Conservation (phyloP, 1,140 invertebrate species). For the Samia ricini region DNA sequence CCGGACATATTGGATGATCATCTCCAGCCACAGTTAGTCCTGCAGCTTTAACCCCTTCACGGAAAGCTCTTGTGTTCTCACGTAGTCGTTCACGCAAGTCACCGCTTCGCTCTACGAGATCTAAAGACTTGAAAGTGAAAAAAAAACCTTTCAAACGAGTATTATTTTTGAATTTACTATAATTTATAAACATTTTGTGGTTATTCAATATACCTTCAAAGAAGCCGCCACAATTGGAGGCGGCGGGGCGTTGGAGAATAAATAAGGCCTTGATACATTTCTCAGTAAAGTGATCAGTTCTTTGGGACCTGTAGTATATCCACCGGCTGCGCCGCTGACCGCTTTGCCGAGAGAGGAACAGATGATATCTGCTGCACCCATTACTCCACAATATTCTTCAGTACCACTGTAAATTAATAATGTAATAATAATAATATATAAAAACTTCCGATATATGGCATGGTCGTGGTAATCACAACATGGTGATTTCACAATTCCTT, state of each 20-base stretch:
- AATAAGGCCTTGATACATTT: constrained; percentile 92
- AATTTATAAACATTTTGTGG: too few species aligned
- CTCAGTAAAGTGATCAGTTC: constrained; percentile 88
- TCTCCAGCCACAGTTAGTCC: constrained; percentile 89
- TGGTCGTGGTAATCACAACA: too few species aligned
- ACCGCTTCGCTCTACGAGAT: constrained; percentile 84
- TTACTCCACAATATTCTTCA: constrained; percentile 86
- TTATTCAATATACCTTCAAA: constrained; percentile 88
- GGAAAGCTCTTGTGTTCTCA: constrained; percentile 85
- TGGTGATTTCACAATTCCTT: too few species aligned
- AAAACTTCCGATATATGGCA: too few species aligned
- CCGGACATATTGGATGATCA: constrained; percentile 94
- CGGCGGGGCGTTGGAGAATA: constrained; percentile 95
- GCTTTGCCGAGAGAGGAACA: constrained; percentile 97
- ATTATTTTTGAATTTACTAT: too few species aligned
- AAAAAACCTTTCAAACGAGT: too few species aligned
- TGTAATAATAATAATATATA: too few species aligned
- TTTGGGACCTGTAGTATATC: constrained; percentile 91
- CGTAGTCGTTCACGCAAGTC: constrained; percentile 83
- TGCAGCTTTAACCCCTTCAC: constrained; percentile 83
- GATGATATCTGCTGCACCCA: constrained; percentile 90
- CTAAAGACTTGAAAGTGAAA: constrained; percentile 84
- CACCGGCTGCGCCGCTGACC: constrained; percentile 90
- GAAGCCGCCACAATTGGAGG: constrained; percentile 92
- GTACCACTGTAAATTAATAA: constrained; percentile 61